Percentiles rank a stretch among this genome's conserved stretches.
phyloP scores from a whole-genome alignment of 23 tunicate genomes.

The Halocynthia aurantium region DNA sequence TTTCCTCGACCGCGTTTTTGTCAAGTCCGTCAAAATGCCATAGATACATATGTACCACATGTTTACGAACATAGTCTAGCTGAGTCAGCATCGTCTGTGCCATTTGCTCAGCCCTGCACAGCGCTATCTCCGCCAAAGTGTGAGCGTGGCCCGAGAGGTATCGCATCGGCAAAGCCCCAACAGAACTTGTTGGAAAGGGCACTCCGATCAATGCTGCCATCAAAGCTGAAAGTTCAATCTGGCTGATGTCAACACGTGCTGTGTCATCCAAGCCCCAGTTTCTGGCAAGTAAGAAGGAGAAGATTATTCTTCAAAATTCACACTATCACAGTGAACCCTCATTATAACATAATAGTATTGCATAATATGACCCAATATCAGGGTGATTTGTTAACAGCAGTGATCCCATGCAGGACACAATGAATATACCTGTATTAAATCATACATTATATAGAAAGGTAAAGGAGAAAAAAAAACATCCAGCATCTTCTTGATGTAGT shows the following conservation, averaged over 20 bases:
- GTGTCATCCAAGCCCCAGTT: conserved; percentile 26
- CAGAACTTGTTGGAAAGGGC: conserved; percentile 34
- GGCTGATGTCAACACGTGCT: conserved; percentile 13
- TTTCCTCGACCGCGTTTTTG: neutral
- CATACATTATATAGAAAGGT: neutral
- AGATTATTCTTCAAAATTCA: too few species aligned
- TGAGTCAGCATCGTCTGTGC: neutral
- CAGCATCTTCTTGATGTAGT: too few species aligned
- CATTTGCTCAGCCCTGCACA: conserved; percentile 25
- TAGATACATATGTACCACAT: neutral
- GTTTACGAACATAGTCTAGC: neutral
- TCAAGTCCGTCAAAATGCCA: conserved; percentile 14
- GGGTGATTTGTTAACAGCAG: too few species aligned
- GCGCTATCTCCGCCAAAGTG: conserved; percentile 3
- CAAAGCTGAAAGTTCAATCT: conserved; percentile 25
- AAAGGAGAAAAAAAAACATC: too few species aligned
- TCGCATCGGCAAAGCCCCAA: conserved; percentile 25
- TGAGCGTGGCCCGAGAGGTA: neutral
- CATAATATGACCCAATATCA: neutral
- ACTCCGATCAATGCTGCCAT: conserved; percentile 40
- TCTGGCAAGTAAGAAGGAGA: neutral
- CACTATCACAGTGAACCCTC: too few species aligned
- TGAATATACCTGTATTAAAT: too few species aligned
- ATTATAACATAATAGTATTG: too few species aligned
- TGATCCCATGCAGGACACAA: too few species aligned